Conservation (phyloP, 2,113 vertebrate genomes). For the Macrotis lagotis region DNA sequence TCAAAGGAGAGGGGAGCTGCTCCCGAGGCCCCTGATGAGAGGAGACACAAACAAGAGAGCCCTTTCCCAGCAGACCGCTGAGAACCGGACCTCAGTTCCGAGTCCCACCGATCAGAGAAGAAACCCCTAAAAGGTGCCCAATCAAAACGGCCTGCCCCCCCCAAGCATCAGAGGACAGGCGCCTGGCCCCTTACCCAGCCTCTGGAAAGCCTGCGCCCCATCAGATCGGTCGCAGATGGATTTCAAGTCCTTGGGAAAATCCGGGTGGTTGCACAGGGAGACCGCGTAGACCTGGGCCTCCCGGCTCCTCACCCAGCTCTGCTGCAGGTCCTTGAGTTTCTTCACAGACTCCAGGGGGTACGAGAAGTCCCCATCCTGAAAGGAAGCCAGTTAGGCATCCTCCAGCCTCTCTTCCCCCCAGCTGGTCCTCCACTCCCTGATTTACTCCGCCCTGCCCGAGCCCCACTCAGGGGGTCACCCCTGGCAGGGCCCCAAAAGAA, state of each 20-base stretch:
- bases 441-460: background rate
- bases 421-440: background rate
- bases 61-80: background rate
- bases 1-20: background rate
- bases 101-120: constrained; percentile 51
- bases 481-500: background rate
- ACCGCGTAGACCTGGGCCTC: rapidly evolving
- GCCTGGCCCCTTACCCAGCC: constrained; percentile 78
- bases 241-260: constrained; percentile 82
- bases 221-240: constrained; percentile 77
- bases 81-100: background rate
- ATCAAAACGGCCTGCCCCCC: background rate
- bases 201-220: constrained; percentile 67
- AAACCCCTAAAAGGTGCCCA: background rate
- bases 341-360: constrained; percentile 87
- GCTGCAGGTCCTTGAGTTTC: constrained; percentile 77
- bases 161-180: background rate
- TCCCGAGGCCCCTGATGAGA: background rate
- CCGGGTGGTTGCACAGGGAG: constrained; percentile 67
- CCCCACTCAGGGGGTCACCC: background rate
- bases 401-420: background rate
- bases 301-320: background rate
- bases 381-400: constrained; percentile 11
- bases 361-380: constrained; percentile 83
- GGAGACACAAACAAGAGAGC: background rate